Evolutionary conservation across 2,888 invertebrate genomes (phyloP), one percentile per base, ranked within the genome.

Genomic region (Drosophila cyrtoloma): DNA sequence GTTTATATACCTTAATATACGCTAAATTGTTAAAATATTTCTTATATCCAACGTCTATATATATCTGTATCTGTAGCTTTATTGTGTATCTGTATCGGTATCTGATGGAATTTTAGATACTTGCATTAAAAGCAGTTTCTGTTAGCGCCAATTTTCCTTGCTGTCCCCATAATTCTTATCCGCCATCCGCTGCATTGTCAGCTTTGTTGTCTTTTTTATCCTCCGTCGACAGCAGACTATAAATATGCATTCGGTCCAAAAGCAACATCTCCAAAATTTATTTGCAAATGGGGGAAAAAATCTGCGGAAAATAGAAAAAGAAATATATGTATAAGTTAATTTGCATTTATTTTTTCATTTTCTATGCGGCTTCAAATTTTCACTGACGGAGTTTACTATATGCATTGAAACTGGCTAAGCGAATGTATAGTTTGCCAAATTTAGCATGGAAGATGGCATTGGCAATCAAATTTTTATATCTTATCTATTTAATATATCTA

Each of bases 181-280:
- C 50, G 55, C 51, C 44, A 16, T 59, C 19, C 1, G 28, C 4
- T 65, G 26, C 28, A n/a, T 35, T 78, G 32, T 50, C 47, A 47
- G 32, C 28, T 59, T 57, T 60, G 26, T 16, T 63, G 22, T 12
- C 61, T 52, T 72, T 59, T 59, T 68, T 57, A 33, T 50, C 35
- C 47, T 16, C 62, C 63, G 62, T 61, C 52, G 35, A 32, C 60
- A 37, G 50, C 68, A 62, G 55, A 66, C 39, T 44, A 71, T 65
- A 70, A 75, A 69, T 70, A 50, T 72, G 56, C 61, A 79, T 59
- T 75, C 52, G 42, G 35, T 12, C 39, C 37, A 35, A 58, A 70
- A 19, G 1, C 14, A 32, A 26, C 10, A 42, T 26, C 35, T 53
- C 5, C 5, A 37, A 39, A 60, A 32, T 51, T 7, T 28, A 16